Conservation (phyloP, 1,140 invertebrate genomes). For the Aradophagus sp. region DNA sequence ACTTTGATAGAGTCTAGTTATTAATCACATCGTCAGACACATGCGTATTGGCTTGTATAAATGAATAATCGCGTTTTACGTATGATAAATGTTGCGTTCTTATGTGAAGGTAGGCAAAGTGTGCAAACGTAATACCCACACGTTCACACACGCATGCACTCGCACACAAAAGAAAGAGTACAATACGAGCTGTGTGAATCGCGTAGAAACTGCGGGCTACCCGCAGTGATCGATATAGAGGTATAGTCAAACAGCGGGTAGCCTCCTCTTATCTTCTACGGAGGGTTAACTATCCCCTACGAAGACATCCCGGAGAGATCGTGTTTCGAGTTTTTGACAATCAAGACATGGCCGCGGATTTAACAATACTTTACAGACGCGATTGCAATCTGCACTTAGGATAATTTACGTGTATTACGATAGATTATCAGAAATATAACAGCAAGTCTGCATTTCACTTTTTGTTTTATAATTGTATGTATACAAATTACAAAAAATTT, state of each 20-base stretch:
- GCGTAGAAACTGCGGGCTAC: constrained; percentile 31
- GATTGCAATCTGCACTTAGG: no score
- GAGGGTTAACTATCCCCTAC: constrained; percentile 26
- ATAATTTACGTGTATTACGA: no score
- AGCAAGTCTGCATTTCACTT: no score
- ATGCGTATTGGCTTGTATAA: background rate
- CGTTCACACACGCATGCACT: background rate
- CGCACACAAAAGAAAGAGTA: constrained; percentile 23
- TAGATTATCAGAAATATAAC: no score
- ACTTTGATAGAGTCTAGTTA: background rate
- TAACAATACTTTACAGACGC: no score
- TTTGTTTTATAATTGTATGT: no score
- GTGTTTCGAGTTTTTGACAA: constrained; percentile 21
- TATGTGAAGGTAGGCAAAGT: no score
- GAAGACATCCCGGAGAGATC: constrained; percentile 33
- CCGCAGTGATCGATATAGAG: constrained; percentile 67
- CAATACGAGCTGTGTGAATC: constrained; percentile 10
- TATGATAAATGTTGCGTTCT: no score
- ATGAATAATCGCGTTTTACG: constrained; percentile 1
- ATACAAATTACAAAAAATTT: no score
- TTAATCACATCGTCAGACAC: constrained; percentile 21
- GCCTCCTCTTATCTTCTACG: constrained; percentile 42
- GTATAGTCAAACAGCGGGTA: constrained; percentile 51
- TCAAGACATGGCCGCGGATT: no score
- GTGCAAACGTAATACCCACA: background rate